Conservation (phyloP, 2,888 invertebrate species). For the Mimachlamys varia region DNA sequence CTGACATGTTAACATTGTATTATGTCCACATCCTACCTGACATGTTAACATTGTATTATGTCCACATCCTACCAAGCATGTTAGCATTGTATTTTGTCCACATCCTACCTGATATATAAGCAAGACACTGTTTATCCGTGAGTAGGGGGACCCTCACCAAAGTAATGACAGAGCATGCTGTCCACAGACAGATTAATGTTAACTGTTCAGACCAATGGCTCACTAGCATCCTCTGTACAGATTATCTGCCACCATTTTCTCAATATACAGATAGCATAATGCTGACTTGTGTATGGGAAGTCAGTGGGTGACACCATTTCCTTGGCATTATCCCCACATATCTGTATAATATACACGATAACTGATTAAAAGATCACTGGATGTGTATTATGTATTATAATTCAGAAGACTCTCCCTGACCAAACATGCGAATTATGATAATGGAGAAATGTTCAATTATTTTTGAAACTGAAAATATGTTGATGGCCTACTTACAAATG, state of each 20-base stretch:
- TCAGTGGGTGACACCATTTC: constrained; percentile 7
- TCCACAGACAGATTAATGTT: not conserved
- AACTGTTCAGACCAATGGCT: not conserved
- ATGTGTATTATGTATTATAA: too few relatives aligned
- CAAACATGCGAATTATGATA: too few relatives aligned
- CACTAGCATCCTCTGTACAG: not conserved
- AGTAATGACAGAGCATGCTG: not conserved
- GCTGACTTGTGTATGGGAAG: not conserved
- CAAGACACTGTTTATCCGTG: not conserved
- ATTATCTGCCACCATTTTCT: not conserved
- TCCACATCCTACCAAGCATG: too few relatives aligned
- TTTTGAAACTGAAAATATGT: too few relatives aligned
- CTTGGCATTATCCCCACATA: not conserved
- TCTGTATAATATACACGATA: not conserved
- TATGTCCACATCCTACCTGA: too few relatives aligned
- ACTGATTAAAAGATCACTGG: too few relatives aligned
- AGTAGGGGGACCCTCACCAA: not conserved
- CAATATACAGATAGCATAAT: not conserved
- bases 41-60: not conserved
- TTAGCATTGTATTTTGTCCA: too few relatives aligned
- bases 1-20: too few relatives aligned
- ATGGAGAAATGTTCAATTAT: too few relatives aligned
- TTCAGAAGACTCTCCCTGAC: too few relatives aligned
- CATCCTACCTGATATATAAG: too few relatives aligned
- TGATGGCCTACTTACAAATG: too few relatives aligned